Evolutionary conservation across 2,888 invertebrate species (phyloP).

Genomic region (Ptychoptera albimana): DNA sequence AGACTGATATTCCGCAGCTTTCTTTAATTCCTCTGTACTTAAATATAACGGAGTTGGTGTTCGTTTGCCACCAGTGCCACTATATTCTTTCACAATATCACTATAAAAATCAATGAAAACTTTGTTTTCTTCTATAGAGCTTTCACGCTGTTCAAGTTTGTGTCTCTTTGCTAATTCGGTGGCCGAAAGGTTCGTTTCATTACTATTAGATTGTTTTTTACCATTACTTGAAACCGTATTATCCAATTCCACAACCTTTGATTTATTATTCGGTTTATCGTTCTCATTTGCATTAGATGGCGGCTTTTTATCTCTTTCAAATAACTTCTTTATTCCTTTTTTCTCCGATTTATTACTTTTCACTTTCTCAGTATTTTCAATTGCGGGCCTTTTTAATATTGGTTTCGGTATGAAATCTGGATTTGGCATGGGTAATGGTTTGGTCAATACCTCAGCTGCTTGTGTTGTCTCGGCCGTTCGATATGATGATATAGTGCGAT

Average conservation of each 20-base stretch:
- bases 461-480: conserved; percentile 33
- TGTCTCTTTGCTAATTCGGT: conserved; percentile 17
- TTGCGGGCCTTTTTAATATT: conserved; percentile 46
- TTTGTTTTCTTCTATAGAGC: conserved; percentile 42
- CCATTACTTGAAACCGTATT: background rate
- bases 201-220: conserved; percentile 14
- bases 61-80: conserved; percentile 33
- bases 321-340: conserved; percentile 17
- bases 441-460: conserved; percentile 41
- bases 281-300: conserved; percentile 2
- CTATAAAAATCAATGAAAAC: conserved; percentile 66
- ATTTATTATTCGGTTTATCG: background rate
- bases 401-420: conserved; percentile 64
- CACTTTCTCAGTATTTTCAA: conserved; percentile 28
- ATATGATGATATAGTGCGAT: conserved; percentile 25
- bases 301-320: conserved; percentile 12
- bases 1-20: conserved; percentile 35
- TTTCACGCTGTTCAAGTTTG: conserved; percentile 13
- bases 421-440: conserved; percentile 44
- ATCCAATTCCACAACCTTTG: background rate
- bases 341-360: conserved; percentile 9
- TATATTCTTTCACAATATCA: conserved; percentile 58
- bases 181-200: conserved; percentile 19
- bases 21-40: conserved; percentile 44
- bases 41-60: conserved; percentile 36